Conservation (phyloP, 2,113 vertebrate genomes). For the Chroicocephalus ridibundus region DNA sequence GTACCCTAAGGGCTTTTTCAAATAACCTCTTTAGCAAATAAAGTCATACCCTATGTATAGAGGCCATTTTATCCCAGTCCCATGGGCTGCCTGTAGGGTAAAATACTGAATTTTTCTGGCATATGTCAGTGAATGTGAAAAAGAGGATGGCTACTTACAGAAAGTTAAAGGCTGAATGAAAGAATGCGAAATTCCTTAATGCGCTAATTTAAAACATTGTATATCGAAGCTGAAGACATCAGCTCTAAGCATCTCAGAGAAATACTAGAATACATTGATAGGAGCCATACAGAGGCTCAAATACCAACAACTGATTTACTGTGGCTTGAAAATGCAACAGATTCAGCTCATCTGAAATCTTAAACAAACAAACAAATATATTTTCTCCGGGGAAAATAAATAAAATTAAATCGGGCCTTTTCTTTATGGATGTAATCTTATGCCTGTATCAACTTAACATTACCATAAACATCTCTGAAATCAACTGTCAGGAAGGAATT, state of each 20-base stretch:
- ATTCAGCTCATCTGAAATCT: slow-evolving; percentile 42
- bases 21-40: slow-evolving; percentile 69
- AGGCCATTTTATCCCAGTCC: slow-evolving; percentile 48
- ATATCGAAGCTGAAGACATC: not conserved
- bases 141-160: not conserved
- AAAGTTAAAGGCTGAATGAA: slow-evolving; percentile 47
- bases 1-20: slow-evolving; percentile 44
- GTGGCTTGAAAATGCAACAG: slow-evolving; percentile 9
- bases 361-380: slow-evolving; percentile 1
- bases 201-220: not conserved
- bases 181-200: slow-evolving; percentile 41
- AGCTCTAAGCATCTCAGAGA: not conserved
- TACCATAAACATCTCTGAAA: slow-evolving; percentile 57
- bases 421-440: slow-evolving; percentile 47
- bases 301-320: not conserved
- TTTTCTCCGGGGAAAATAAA: slow-evolving; percentile 39
- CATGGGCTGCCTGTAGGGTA: slow-evolving; percentile 35
- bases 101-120: slow-evolving; percentile 30
- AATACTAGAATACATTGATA: not conserved
- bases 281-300: not conserved
- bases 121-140: slow-evolving; percentile 47
- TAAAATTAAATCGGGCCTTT: slow-evolving; percentile 13
- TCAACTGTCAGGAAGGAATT: slow-evolving; percentile 45
- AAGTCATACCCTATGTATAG: slow-evolving; percentile 44
- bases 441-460: slow-evolving; percentile 29